Evolutionary conservation across 2,888 invertebrate genomes (phyloP), one percentile per base, ranked within the genome.

Genomic region (Catocala nupta): DNA sequence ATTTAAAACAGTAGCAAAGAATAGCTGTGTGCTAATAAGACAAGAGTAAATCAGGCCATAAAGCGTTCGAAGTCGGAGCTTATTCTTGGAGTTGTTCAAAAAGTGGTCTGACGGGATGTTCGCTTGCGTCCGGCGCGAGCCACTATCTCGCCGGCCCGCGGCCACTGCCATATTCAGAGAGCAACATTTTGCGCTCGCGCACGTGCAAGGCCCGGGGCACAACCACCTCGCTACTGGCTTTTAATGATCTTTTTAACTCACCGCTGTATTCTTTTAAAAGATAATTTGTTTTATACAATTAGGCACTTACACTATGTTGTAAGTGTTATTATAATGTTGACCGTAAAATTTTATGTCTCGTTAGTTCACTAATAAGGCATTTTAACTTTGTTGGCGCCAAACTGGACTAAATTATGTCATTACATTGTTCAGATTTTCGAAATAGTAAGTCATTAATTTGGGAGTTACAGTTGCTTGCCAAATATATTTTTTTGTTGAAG

Each of bases 171-270:
- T 86, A 82, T 81, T 77, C 67, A 82, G 80, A 71, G 72, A 77
- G 77, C 84, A 78, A 76, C 81, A 84, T 84, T 84, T 79, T 66
- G 69, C 75, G 67, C 67, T 55, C 48, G 77, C 88, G 92, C 92
- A 91, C 91, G 92, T 91, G 92, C 87, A 90, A 54, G 70, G 83
- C 92, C 83, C 74, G 81, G 73, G 89, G 90, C 91, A 68, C 77
- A 71, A 39, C 49, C 53, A 56, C 47, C 72, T 66, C 69, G 92
- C 92, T 93, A 92, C 93, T 85, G 92, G 87, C 81, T 83, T 90
- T 88, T 89, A 89, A 88, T 89, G 83, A 84, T 82, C 81, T 71
- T 90, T 91, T 86, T 67, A 67, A 82, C 70, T 73, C 75, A 75
- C 82, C 70, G 73, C 80, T 80, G 83, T 82, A 59, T 85, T 82